phyloP scores from a whole-genome alignment of 2,797 vertebrate species.

The Ceyx erithaca region DNA sequence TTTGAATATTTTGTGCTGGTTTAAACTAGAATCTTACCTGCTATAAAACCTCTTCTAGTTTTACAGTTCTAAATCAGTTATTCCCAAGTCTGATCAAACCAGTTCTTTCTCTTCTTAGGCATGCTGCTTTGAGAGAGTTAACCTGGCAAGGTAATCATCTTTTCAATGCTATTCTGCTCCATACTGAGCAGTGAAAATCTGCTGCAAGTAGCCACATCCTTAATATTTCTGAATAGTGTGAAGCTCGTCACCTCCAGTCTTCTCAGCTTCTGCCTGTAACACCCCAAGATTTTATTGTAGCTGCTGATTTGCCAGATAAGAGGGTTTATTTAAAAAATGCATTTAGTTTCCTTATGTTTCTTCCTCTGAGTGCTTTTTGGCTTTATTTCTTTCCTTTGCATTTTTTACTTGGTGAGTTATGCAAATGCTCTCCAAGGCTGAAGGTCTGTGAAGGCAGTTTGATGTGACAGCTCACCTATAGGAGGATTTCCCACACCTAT shows the following conservation, averaged over 20 bases:
- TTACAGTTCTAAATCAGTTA: background rate
- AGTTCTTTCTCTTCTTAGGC: background rate
- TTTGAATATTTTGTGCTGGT: background rate
- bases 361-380: background rate
- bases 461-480: background rate
- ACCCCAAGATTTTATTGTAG: background rate
- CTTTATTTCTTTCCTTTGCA: background rate
- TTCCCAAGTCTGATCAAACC: background rate
- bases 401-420: background rate
- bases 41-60: background rate
- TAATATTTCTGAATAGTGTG: background rate
- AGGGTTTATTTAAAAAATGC: background rate
- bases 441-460: background rate
- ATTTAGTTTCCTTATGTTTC: background rate
- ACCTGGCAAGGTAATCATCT: background rate
- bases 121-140: background rate
- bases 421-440: background rate
- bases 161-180: background rate
- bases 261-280: background rate
- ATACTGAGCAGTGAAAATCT: background rate
- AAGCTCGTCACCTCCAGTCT: background rate
- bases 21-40: background rate
- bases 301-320: background rate
- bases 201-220: background rate
- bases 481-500: slow-evolving; percentile 1